These are phyloP conservation scores for Pterocles burchelli DNA, from an alignment of 2,113 vertebrate species.

Conservation along the genomic window DNA sequence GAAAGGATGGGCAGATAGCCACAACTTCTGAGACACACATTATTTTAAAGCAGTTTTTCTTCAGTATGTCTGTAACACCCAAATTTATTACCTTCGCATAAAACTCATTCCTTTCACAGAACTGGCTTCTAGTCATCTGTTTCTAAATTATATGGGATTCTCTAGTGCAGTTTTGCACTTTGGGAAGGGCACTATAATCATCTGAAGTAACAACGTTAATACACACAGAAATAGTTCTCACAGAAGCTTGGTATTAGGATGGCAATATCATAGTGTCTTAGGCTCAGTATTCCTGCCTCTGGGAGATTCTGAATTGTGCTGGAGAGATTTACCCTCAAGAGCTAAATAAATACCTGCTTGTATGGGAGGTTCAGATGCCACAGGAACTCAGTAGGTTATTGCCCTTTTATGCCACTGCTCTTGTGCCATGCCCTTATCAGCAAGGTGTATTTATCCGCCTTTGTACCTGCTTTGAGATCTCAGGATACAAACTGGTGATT, in stretches of 20 bases:
- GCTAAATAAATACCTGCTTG: not conserved
- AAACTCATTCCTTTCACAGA: constrained; percentile 21
- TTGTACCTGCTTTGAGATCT: not conserved
- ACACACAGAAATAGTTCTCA: not conserved
- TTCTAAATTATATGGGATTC: not conserved
- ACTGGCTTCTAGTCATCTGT: not conserved
- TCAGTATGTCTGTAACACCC: not conserved
- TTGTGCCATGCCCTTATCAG: not conserved
- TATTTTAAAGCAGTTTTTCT: constrained; percentile 29
- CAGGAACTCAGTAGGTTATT: not conserved
- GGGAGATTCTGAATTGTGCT: not conserved
- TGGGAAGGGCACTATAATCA: not conserved
- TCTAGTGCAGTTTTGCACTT: not conserved
- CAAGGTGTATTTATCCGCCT: not conserved
- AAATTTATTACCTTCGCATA: constrained; percentile 9
- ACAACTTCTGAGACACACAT: constrained; percentile 27
- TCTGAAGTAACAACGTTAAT: not conserved
- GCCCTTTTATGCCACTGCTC: not conserved
- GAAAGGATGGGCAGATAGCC: constrained; percentile 36
- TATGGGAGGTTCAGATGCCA: not conserved
- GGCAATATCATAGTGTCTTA: not conserved
- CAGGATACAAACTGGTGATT: not conserved
- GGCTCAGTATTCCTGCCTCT: not conserved
- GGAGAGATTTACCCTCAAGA: not conserved
- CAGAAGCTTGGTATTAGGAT: not conserved